Conservation (phyloP, 2,888 invertebrate genomes). For the Caenorhabditis sinica region DNA sequence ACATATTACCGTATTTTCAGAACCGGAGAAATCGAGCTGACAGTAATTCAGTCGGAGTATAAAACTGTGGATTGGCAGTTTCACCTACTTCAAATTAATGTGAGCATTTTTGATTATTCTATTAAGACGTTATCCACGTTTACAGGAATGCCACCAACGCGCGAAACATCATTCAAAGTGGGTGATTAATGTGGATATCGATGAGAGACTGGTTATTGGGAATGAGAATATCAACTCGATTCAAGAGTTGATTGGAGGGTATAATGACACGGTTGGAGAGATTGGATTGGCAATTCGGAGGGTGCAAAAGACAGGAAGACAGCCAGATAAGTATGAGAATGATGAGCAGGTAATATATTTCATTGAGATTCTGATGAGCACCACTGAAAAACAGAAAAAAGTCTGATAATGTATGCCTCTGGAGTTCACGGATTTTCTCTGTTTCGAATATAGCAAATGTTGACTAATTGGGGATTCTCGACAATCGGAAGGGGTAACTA, state of each 20-base stretch:
- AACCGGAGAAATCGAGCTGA: slow-evolving; percentile 41
- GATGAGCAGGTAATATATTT: slow-evolving; percentile 13
- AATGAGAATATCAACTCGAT: slow-evolving; percentile 12
- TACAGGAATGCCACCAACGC: slow-evolving; percentile 43
- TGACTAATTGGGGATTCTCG: no score
- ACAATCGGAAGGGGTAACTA: no score
- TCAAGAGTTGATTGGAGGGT: slow-evolving; percentile 17
- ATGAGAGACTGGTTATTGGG: slow-evolving; percentile 38
- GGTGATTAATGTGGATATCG: slow-evolving; percentile 53
- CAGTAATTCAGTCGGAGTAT: slow-evolving; percentile 43
- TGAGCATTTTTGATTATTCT: not conserved
- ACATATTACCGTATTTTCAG: no score
- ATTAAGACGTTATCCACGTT: not conserved
- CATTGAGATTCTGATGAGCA: no score
- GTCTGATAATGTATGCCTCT: no score
- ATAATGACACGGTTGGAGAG: slow-evolving; percentile 43
- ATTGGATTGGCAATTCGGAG: slow-evolving; percentile 33
- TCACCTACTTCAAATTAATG: slow-evolving; percentile 37
- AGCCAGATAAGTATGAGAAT: slow-evolving; percentile 28
- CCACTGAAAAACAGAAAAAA: no score
- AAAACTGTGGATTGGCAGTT: slow-evolving; percentile 42
- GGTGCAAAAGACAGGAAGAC: slow-evolving; percentile 40
- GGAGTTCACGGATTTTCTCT: no score
- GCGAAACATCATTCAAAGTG: slow-evolving; percentile 49
- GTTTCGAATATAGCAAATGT: no score